These are phyloP conservation scores for Sander lucioperca DNA, from an alignment of 2,113 vertebrate genomes.

Conservation along the genomic window DNA sequence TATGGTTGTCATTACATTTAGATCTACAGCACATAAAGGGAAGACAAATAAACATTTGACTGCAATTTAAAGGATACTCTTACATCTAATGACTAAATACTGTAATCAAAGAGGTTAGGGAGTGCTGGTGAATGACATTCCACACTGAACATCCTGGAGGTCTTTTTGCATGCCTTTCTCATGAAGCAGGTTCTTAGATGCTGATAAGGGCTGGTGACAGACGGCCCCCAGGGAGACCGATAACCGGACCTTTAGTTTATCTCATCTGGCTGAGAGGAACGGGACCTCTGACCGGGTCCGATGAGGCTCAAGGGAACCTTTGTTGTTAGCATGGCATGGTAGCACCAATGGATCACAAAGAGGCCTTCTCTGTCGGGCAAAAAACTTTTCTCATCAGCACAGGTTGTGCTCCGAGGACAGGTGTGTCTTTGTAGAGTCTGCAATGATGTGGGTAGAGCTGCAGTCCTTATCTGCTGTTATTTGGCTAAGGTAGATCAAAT, in stretches of 20 bases:
- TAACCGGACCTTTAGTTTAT: constrained; percentile 53
- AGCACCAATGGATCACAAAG: constrained; percentile 56
- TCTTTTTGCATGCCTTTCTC: constrained; percentile 13
- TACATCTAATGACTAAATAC: neutral
- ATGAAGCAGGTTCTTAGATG: constrained; percentile 25
- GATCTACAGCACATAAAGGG: neutral
- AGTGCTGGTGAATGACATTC: constrained; percentile 28
- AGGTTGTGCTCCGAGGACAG: constrained; percentile 23
- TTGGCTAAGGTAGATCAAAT: constrained; percentile 41
- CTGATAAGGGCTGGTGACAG: constrained; percentile 60
- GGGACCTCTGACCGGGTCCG: constrained; percentile 54
- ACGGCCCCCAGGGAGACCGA: constrained; percentile 16
- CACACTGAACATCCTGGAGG: constrained; percentile 16
- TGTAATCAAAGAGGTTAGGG: neutral
- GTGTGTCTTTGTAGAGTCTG: constrained; percentile 33
- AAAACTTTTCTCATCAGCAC: constrained; percentile 26
- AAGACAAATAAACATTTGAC: neutral
- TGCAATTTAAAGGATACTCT: constrained; percentile 1
- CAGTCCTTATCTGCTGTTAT: constrained; percentile 29
- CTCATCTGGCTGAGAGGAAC: constrained; percentile 60
- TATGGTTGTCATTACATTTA: neutral
- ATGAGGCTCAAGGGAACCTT: constrained; percentile 63
- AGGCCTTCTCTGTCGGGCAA: constrained; percentile 24
- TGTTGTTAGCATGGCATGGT: constrained; percentile 55
- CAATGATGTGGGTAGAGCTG: constrained; percentile 29